Evolutionary conservation across 2,113 vertebrate species (phyloP).

Genomic region (Microtus pennsylvanicus): DNA sequence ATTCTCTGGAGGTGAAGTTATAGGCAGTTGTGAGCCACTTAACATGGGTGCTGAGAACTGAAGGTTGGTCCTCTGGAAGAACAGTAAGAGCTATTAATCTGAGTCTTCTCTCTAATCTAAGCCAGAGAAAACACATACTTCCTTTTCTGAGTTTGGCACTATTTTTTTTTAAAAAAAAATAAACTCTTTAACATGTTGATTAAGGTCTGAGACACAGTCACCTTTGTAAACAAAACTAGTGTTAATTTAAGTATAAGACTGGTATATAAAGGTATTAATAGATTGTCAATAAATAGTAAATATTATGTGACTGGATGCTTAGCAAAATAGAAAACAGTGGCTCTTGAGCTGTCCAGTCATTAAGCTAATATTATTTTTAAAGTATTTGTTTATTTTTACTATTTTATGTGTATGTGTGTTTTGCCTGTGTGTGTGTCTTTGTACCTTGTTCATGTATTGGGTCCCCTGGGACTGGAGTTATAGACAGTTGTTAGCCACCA

Average conservation of each 20-base stretch:
- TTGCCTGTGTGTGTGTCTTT: not conserved
- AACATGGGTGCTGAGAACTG: not conserved
- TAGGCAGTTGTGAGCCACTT: not conserved
- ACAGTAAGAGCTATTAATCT: not conserved
- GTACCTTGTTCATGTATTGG: not conserved
- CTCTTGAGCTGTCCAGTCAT: not conserved
- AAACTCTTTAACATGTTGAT: not conserved
- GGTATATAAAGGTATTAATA: not conserved
- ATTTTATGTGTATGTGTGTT: not conserved
- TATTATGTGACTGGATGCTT: not conserved
- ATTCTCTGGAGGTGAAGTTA: not conserved
- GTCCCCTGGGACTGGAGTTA: not conserved
- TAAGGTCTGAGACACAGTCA: not conserved
- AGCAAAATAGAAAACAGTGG: not conserved
- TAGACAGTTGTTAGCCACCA: not conserved
- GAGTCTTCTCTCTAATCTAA: not conserved
- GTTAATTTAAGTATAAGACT: not conserved
- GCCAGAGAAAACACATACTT: not conserved
- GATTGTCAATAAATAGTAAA: not conserved
- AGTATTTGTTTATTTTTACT: not conserved
- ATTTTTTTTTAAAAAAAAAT: not conserved
- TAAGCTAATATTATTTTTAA: not conserved
- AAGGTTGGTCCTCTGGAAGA: not conserved
- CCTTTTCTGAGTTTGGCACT: not conserved
- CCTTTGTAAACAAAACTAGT: not conserved